These are phyloP conservation scores for Elgaria multicarinata DNA, from an alignment of 2,113 vertebrate species.

Conservation along the genomic window DNA sequence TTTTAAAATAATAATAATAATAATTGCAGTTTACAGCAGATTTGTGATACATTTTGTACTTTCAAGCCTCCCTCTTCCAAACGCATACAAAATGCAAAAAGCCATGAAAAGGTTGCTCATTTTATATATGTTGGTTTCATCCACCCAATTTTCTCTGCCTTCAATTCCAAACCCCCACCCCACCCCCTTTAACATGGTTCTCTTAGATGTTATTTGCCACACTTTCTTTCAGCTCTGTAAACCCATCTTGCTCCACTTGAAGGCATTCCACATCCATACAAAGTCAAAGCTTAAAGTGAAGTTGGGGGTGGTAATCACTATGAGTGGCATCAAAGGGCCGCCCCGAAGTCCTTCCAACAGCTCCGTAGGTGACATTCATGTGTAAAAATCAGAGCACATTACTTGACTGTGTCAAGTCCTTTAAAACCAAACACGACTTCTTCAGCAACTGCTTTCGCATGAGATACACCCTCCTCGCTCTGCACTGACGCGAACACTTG, in stretches of 20 bases:
- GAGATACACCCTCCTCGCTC: not conserved
- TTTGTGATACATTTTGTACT: not conserved
- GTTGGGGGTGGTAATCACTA: not conserved
- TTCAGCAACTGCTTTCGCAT: not conserved
- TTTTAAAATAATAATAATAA: too few species aligned
- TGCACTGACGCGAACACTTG: not conserved
- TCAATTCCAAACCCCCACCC: too few species aligned
- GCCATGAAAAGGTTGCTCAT: not conserved
- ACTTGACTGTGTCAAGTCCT: not conserved
- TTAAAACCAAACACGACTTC: slow-evolving; percentile 19
- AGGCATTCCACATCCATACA: not conserved
- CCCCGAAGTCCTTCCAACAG: not conserved
- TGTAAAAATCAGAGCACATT: slow-evolving; percentile 9
- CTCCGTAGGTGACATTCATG: not conserved
- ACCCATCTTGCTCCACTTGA: not conserved
- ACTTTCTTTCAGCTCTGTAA: not conserved
- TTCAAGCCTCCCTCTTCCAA: not conserved
- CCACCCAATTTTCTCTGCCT: not conserved
- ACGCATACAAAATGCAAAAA: not conserved
- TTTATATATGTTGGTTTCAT: not conserved
- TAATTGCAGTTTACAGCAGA: not conserved
- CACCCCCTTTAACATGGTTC: not conserved
- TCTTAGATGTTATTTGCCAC: not conserved
- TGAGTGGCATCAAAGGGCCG: not conserved
- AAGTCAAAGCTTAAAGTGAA: not conserved